Percentiles rank a stretch among this genome's conserved stretches.
phyloP scores from a whole-genome alignment of 2,113 vertebrate genomes.

The Hemicordylus capensis region DNA sequence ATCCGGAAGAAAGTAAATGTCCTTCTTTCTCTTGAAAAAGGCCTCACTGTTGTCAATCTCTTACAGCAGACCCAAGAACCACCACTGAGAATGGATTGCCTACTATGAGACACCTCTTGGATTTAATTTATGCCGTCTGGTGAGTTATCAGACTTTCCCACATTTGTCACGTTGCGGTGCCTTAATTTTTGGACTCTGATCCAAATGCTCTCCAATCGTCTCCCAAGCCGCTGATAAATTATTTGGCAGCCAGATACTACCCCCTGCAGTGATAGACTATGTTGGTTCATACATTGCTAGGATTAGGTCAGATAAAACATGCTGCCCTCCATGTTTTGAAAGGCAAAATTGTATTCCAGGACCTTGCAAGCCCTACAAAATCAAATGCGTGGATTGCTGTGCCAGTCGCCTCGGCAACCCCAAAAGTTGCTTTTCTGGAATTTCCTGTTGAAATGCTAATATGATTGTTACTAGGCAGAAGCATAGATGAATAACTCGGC shows the following conservation, averaged over 20 bases:
- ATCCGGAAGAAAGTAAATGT: neutral
- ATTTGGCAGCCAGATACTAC: neutral
- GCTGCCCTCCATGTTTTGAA: neutral
- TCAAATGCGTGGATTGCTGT: neutral
- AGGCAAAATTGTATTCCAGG: too few species aligned
- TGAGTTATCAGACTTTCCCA: constrained; percentile 21
- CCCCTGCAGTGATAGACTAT: neutral
- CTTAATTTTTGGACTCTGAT: neutral
- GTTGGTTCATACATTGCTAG: neutral
- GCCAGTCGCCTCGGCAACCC: neutral
- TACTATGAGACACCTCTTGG: neutral
- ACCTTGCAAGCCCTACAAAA: neutral
- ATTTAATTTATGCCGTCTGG: neutral
- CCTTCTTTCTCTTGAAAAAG: neutral
- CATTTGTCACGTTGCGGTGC: constrained; percentile 11
- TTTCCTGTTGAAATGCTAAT: neutral
- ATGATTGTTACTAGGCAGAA: neutral
- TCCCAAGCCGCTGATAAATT: neutral
- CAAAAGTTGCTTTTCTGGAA: neutral
- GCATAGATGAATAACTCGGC: neutral
- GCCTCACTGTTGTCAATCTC: neutral
- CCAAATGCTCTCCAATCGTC: neutral
- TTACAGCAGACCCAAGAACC: neutral
- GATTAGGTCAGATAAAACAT: neutral
- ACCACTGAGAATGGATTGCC: neutral